phyloP scores from a whole-genome alignment of 2,888 invertebrate genomes.

The Heliothis peltigera region DNA sequence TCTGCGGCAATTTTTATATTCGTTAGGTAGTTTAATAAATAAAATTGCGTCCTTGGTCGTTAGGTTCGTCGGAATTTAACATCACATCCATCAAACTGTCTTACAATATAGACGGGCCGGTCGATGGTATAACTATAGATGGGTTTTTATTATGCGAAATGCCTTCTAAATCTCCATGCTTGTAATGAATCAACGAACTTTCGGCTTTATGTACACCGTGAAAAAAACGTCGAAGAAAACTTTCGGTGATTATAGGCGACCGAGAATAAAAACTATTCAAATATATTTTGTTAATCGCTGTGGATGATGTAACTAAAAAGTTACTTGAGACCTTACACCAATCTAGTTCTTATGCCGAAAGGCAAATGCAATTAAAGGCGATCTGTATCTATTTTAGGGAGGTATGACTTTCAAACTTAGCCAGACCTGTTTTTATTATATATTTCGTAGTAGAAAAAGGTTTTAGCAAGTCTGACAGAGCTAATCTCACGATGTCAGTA shows the following conservation, averaged over 20 bases:
- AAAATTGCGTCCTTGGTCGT: constrained; percentile 74
- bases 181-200: constrained; percentile 70
- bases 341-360: constrained; percentile 2
- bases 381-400: background rate
- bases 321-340: background rate
- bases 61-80: constrained; percentile 74
- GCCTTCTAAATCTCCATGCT: constrained; percentile 72
- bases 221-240: constrained; percentile 45
- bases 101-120: constrained; percentile 80
- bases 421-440: background rate
- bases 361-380: background rate
- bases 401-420: background rate
- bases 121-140: constrained; percentile 71
- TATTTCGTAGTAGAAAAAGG: constrained; percentile 14
- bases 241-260: constrained; percentile 43
- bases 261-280: constrained; percentile 41
- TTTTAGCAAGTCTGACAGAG: background rate
- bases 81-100: constrained; percentile 85
- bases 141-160: constrained; percentile 76
- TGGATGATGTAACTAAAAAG: constrained; percentile 14
- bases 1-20: constrained; percentile 56
- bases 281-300: constrained; percentile 56
- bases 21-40: constrained; percentile 70
- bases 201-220: constrained; percentile 39
- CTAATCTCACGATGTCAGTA: constrained; percentile 16